Evolutionary conservation across 2,797 vertebrate species (phyloP), one percentile per base, ranked within the genome.

Genomic region (Sorex maritimensis): DNA sequence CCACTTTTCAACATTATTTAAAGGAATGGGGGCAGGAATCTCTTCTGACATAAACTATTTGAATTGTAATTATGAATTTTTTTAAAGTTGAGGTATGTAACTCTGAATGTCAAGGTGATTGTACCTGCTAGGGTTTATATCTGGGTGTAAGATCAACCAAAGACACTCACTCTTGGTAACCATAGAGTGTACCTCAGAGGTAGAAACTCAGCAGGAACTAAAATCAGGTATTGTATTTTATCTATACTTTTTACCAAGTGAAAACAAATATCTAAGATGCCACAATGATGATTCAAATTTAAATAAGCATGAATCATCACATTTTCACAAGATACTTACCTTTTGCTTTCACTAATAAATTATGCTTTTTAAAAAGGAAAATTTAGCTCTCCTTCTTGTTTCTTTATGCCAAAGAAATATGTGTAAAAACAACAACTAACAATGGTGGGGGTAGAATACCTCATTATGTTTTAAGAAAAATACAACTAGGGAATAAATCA

Each of bases 351-450:
- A 79, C 5, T 83, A 58, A 26, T 4, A 88, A 86, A 88, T 79
- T 88, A 65, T 0, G 8, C 55, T n/a, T 84, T 58, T 23, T 61
- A 5, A 80, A 24, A 85, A 24, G 14, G 17, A 90, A 79, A 61
- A 11, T 30, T 58, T 61, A 61, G 52, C 34, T 81, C 55, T 72
- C 28, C 23, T 85, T 52, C 8, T 84, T 69, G 21, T 88, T 84
- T 84, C 21, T 41, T 84, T n/a, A 84, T 68, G n/a, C 52, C 24
- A 67, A 55, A 81, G 61, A 81, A 93, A 10, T 21, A 13, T 86
- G 15, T 10, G 11, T 10, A 81, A 26, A 63, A 91, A 72, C 11
- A 24, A 28, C n/a, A 69, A 9, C 38, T 87, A 55, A 63, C 28
- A 75, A 34, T 23, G 23, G 44, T n/a, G 61, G 41, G 23, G 77